phyloP scores from a whole-genome alignment of 1,140 invertebrate species.

The Batillaria attramentaria region DNA sequence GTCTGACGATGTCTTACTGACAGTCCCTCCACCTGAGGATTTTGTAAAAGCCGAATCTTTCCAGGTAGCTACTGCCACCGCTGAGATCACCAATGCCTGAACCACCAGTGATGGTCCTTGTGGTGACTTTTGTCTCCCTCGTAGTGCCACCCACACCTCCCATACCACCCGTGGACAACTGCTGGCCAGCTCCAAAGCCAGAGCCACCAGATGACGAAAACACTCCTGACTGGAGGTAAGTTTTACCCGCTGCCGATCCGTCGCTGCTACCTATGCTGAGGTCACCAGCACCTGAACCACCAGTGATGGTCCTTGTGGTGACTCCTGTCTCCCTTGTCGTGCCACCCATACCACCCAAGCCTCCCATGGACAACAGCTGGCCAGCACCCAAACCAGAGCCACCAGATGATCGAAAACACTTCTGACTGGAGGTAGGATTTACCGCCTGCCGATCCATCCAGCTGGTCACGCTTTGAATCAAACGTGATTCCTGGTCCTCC shows the following conservation, averaged over 20 bases:
- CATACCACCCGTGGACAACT: not conserved
- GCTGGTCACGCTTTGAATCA: too few relatives aligned
- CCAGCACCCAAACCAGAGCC: not conserved
- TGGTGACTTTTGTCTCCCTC: not conserved
- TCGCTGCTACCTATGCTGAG: not conserved
- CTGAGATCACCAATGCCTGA: not conserved
- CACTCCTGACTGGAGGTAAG: not conserved
- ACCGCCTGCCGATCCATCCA: not conserved
- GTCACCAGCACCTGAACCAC: not conserved
- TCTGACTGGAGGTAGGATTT: not conserved
- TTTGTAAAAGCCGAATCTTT: slow-evolving; percentile 26
- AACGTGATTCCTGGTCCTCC: too few relatives aligned
- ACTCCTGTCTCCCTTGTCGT: not conserved
- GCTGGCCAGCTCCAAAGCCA: not conserved
- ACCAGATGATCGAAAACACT: too few relatives aligned
- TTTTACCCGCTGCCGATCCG: not conserved
- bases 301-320: not conserved
- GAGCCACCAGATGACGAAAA: too few relatives aligned
- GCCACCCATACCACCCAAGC: not conserved
- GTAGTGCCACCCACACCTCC: not conserved
- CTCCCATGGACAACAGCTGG: not conserved
- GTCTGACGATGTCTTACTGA: not conserved
- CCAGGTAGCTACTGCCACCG: slow-evolving; percentile 21
- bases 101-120: not conserved
- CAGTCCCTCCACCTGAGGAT: not conserved